Percentiles rank a stretch among this genome's conserved stretches.
phyloP scores from a whole-genome alignment of 2,797 vertebrate genomes.

The Loris lydekkerianus region DNA sequence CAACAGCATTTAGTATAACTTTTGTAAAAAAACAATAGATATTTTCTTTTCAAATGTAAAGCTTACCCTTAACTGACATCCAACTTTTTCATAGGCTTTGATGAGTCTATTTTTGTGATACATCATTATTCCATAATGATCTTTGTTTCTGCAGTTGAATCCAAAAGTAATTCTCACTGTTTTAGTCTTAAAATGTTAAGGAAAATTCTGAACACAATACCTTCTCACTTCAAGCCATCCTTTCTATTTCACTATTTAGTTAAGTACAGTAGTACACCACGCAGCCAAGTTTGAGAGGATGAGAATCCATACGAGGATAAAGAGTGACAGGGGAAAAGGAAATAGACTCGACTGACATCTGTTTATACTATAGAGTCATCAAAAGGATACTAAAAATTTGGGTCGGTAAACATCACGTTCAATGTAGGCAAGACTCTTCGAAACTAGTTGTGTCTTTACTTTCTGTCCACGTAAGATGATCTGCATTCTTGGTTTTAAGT shows the following conservation, averaged over 20 bases:
- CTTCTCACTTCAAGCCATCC: neutral
- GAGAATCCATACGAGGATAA: neutral
- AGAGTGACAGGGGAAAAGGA: neutral
- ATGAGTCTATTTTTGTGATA: slow-evolving; percentile 98
- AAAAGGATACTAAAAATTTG: slow-evolving; percentile 93
- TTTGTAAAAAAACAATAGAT: slow-evolving; percentile 19
- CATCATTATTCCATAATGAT: slow-evolving; percentile 99
- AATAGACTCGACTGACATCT: neutral
- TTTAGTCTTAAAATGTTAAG: slow-evolving; percentile 90
- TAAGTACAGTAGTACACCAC: neutral
- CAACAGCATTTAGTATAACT: neutral
- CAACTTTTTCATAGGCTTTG: slow-evolving; percentile 96
- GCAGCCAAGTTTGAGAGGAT: no score
- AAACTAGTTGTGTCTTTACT: slow-evolving; percentile 95
- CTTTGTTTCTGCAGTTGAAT: slow-evolving; percentile 97
- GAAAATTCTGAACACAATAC: slow-evolving; percentile 77
- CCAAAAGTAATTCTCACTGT: slow-evolving; percentile 95
- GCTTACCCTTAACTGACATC: slow-evolving; percentile 95
- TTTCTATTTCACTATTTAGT: neutral
- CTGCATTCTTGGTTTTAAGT: slow-evolving; percentile 97
- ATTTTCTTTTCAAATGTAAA: slow-evolving; percentile 52
- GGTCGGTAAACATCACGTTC: slow-evolving; percentile 94
- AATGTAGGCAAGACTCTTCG: slow-evolving; percentile 94
- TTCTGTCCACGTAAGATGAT: slow-evolving; percentile 95
- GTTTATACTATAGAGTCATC: no score